These are phyloP conservation scores for Nannobrachium achirus DNA, from an alignment of 2,113 vertebrate genomes.

Conservation along the genomic window DNA sequence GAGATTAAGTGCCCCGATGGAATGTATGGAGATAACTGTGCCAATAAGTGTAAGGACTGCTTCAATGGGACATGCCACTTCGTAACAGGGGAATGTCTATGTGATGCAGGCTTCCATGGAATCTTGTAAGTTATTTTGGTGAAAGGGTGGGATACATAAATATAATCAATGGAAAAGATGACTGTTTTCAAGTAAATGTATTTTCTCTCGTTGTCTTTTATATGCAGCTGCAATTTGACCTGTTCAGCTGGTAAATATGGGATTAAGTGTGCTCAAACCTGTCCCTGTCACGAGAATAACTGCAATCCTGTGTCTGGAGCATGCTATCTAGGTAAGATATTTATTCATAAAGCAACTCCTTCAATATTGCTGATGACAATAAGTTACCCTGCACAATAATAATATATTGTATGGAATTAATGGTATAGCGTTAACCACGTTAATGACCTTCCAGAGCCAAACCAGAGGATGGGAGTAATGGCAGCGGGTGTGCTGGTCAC, in stretches of 20 bases:
- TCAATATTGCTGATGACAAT: background rate
- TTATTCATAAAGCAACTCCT: background rate
- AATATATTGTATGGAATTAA: too few species aligned
- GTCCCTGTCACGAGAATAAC: conserved; percentile 82
- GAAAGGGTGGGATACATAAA: background rate
- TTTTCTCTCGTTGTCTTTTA: conserved; percentile 1
- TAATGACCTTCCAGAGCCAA: conserved; percentile 79
- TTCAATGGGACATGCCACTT: conserved; percentile 87
- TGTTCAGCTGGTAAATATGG: conserved; percentile 83
- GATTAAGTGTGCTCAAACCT: conserved; percentile 83
- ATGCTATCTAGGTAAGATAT: conserved; percentile 86
- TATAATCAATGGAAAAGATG: background rate
- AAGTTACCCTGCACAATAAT: too few species aligned
- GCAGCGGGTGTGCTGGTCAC: conserved; percentile 84
- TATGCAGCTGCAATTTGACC: conserved; percentile 85
- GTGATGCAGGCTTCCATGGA: conserved; percentile 83
- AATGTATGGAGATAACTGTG: conserved; percentile 88
- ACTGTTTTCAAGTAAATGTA: background rate
- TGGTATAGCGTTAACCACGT: background rate
- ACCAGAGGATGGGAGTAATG: conserved; percentile 89
- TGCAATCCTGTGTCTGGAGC: conserved; percentile 85
- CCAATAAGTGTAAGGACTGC: conserved; percentile 86
- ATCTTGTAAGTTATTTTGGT: conserved; percentile 80
- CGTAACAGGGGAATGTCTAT: conserved; percentile 85
- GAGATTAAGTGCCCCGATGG: conserved; percentile 87